These are phyloP conservation scores for Rostratula benghalensis DNA, from an alignment of 2,113 vertebrate genomes.

Conservation along the genomic window DNA sequence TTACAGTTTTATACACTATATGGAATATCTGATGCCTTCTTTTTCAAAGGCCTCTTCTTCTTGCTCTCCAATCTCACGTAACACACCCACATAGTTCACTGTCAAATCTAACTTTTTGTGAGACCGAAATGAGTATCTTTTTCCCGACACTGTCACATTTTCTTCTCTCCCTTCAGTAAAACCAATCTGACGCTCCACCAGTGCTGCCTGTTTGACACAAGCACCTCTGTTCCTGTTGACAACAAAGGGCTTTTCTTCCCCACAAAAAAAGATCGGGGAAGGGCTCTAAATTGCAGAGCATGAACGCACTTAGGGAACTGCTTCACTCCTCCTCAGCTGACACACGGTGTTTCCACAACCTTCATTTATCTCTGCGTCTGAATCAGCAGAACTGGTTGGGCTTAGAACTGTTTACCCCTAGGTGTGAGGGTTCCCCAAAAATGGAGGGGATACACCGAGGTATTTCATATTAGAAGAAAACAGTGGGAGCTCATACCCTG, in stretches of 20 bases:
- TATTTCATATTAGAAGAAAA: not conserved
- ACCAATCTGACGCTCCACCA: not conserved
- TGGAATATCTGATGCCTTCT: not conserved
- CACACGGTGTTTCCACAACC: not conserved
- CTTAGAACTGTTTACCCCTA: not conserved
- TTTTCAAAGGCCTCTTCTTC: not conserved
- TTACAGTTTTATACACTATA: not conserved
- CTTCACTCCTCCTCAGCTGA: not conserved
- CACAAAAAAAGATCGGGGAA: not conserved
- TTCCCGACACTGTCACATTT: not conserved
- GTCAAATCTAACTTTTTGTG: not conserved
- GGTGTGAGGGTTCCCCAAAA: not conserved
- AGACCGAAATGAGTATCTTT: not conserved
- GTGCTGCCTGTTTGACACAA: not conserved
- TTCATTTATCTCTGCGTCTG: not conserved
- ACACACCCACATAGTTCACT: not conserved
- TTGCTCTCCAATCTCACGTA: not conserved
- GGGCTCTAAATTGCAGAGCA: conserved; percentile 1
- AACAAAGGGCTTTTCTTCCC: conserved; percentile 3
- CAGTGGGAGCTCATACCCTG: not conserved
- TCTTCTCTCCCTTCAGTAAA: not conserved
- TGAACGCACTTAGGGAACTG: not conserved
- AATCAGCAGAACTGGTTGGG: not conserved
- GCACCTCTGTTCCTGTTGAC: not conserved
- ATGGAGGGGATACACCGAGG: not conserved